Percentiles rank a stretch among this genome's conserved stretches.
phyloP scores from a whole-genome alignment of 2,113 vertebrate species.

The Ictalurus punctatus region DNA sequence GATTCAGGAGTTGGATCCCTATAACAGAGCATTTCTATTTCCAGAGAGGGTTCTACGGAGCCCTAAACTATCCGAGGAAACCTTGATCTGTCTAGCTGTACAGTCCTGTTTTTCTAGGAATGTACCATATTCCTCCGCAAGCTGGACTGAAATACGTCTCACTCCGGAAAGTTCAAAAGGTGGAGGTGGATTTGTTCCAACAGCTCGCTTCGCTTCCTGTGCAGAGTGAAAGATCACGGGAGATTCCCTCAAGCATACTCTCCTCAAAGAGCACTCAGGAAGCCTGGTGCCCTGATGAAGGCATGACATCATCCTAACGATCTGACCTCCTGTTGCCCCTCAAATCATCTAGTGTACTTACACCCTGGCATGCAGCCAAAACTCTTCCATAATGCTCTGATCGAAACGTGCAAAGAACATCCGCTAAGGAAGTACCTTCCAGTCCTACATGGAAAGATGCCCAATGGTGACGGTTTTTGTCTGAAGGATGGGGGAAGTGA shows the following conservation, averaged over 20 bases:
- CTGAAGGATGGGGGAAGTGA: conserved; percentile 17
- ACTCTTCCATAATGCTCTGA: not conserved
- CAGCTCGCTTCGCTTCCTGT: conserved; percentile 44
- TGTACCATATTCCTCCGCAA: not conserved
- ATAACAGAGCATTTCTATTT: not conserved
- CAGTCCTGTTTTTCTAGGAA: not conserved
- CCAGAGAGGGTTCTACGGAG: not conserved
- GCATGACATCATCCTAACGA: conserved; percentile 69
- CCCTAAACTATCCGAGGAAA: not conserved
- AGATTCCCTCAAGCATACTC: conserved; percentile 37
- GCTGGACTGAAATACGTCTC: not conserved
- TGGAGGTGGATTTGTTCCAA: conserved; percentile 29
- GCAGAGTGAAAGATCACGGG: conserved; percentile 39
- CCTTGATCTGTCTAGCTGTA: not conserved
- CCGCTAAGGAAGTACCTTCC: conserved; percentile 1
- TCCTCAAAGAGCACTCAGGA: conserved; percentile 66
- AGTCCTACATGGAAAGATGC: not conserved
- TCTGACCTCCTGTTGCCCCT: conserved; percentile 64
- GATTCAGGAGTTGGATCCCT: not conserved
- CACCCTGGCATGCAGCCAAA: conserved; percentile 34
- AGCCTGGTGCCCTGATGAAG: conserved; percentile 62
- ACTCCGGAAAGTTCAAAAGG: conserved; percentile 27
- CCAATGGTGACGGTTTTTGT: conserved; percentile 15
- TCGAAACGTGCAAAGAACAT: conserved; percentile 34
- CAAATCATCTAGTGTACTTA: conserved; percentile 58